Percentiles rank a stretch among this genome's conserved stretches.
Evolutionary conservation across 2,888 invertebrate genomes (phyloP).

Genomic region (Lapara coniferarum): DNA sequence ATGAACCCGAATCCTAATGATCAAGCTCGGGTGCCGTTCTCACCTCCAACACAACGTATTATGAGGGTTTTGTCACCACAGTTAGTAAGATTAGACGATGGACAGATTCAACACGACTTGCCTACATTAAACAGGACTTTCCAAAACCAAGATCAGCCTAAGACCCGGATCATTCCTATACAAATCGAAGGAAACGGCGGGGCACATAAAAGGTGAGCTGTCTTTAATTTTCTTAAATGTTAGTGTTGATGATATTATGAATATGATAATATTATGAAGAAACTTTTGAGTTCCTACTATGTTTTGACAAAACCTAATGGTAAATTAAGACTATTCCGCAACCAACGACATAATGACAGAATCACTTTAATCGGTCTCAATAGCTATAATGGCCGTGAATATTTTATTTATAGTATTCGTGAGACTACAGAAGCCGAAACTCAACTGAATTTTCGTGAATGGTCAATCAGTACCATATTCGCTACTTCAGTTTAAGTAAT

Average conservation of each 20-base stretch:
- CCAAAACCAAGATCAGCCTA: constrained; percentile 70
- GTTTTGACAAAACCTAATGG: not conserved
- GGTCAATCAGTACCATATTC: no score
- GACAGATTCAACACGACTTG: constrained; percentile 63
- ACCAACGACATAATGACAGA: not conserved
- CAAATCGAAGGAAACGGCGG: constrained; percentile 81
- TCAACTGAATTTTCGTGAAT: no score
- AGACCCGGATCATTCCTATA: constrained; percentile 85
- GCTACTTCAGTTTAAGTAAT: no score
- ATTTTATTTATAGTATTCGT: no score
- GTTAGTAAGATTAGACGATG: constrained; percentile 76
- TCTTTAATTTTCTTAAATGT: constrained; percentile 3
- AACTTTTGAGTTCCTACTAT: not conserved
- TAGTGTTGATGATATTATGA: no score
- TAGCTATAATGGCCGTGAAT: no score
- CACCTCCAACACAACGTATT: constrained; percentile 80
- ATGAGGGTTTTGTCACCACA: constrained; percentile 81
- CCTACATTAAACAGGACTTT: constrained; percentile 68
- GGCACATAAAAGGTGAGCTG: constrained; percentile 69
- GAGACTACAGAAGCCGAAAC: no score
- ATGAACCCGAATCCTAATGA: constrained; percentile 68
- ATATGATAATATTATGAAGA: not conserved
- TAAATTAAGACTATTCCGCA: not conserved
- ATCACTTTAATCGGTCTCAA: not conserved
- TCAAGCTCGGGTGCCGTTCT: constrained; percentile 58